Conservation (phyloP, 1,140 invertebrate genomes). For the Aphelenchoides besseyi region DNA sequence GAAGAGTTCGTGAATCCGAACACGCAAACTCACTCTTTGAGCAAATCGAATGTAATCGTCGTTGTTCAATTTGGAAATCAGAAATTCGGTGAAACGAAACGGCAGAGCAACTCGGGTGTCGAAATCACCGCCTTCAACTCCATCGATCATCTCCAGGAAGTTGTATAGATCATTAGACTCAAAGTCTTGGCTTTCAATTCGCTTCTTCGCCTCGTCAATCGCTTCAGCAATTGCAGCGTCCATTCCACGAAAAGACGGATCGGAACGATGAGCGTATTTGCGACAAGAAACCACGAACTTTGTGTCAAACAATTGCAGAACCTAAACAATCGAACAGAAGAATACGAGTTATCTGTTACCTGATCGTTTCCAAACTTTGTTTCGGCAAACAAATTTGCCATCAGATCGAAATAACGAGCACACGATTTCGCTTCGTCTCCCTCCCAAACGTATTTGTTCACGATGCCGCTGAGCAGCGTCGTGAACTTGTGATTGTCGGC, state of each 20-base stretch:
- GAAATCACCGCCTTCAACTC: constrained; percentile 9
- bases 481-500: background rate
- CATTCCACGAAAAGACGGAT: background rate
- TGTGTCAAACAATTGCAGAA: constrained; percentile 2
- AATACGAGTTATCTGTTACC: too few species aligned
- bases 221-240: background rate
- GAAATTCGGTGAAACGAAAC: constrained; percentile 1
- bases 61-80: background rate
- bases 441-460: background rate
- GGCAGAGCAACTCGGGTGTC: constrained; percentile 2
- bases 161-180: background rate
- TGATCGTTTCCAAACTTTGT: background rate
- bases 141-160: background rate
- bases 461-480: background rate
- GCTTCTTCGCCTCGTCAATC: background rate
- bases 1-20: background rate
- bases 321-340: too few species aligned
- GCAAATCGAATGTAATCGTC: background rate
- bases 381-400: background rate
- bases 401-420: background rate
- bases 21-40: background rate
- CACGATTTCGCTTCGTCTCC: constrained; percentile 9
- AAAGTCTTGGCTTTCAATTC: background rate
- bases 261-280: constrained; percentile 12
- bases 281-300: background rate